Evolutionary conservation across 2,113 vertebrate genomes (phyloP).

Genomic region (Aldabrachelys gigantea): DNA sequence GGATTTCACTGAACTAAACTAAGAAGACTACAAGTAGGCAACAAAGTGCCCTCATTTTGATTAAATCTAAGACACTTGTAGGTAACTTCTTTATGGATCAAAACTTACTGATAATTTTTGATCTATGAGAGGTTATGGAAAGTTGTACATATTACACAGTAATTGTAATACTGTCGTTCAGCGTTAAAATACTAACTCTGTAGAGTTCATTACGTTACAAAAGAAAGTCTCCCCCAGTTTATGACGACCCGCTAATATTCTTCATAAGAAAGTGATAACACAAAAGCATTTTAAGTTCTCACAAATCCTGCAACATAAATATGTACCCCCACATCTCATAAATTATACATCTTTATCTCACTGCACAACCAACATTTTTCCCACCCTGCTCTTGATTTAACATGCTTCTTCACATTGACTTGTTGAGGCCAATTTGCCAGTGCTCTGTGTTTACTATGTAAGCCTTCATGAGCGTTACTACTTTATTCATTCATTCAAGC

Average conservation of each 20-base stretch:
- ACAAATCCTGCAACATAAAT: slow-evolving; percentile 10
- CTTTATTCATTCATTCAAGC: not conserved
- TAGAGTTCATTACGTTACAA: not conserved
- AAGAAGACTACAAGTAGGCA: not conserved
- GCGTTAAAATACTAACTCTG: not conserved
- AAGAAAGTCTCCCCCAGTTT: not conserved
- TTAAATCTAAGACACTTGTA: not conserved
- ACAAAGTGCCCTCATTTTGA: not conserved
- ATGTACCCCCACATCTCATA: slow-evolving; percentile 1
- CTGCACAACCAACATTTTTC: not conserved
- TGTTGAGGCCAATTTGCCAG: not conserved
- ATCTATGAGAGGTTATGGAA: not conserved
- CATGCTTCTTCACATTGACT: not conserved
- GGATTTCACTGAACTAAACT: not conserved
- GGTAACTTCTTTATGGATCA: not conserved
- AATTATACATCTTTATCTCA: slow-evolving; percentile 23
- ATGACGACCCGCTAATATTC: not conserved
- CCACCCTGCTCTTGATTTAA: not conserved
- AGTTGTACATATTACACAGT: not conserved
- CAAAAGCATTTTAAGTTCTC: slow-evolving; percentile 25
- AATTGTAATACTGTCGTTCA: not conserved
- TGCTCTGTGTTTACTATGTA: not conserved
- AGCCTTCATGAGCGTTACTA: not conserved
- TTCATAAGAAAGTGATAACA: not conserved
- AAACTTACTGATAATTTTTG: not conserved